These are phyloP conservation scores for Ephydatia muelleri DNA, from an alignment of 37 sponge, comb jelly and placozoan species.

Conservation along the genomic window DNA sequence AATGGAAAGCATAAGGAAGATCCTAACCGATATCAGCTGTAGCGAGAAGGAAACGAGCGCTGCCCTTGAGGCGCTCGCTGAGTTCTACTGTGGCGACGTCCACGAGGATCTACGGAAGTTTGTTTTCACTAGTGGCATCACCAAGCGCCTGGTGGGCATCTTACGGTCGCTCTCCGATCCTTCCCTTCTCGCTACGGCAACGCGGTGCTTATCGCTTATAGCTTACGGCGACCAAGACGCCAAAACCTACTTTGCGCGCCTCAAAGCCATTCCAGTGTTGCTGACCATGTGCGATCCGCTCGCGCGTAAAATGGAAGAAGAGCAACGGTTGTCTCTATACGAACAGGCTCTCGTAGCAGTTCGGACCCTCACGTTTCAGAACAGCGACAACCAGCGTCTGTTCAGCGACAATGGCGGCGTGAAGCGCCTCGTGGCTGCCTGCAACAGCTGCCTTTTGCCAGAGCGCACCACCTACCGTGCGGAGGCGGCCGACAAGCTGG, in stretches of 20 bases:
- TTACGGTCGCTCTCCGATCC: slow-evolving; percentile 11
- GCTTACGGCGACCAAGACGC: slow-evolving; percentile 31
- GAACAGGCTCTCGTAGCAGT: slow-evolving; percentile 30
- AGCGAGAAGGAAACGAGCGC: background rate
- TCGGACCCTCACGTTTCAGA: slow-evolving; percentile 48
- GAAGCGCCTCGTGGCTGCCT: slow-evolving; percentile 20
- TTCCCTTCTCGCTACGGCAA: slow-evolving; percentile 10
- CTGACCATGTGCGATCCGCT: slow-evolving; percentile 19
- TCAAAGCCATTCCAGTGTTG: slow-evolving; percentile 13
- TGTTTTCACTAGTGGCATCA: slow-evolving; percentile 7
- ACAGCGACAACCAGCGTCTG: slow-evolving; percentile 16
- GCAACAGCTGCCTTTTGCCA: background rate
- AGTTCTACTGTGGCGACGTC: background rate
- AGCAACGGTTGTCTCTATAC: slow-evolving; percentile 36
- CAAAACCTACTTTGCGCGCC: slow-evolving; percentile 5
- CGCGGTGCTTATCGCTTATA: slow-evolving; percentile 16
- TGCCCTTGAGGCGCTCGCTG: background rate
- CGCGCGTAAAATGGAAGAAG: background rate
- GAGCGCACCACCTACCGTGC: background rate
- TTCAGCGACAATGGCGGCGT: slow-evolving; percentile 39
- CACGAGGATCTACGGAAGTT: background rate
- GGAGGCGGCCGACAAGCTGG: slow-evolving; percentile 10
- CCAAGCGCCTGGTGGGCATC: slow-evolving; percentile 43
- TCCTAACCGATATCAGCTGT: background rate
- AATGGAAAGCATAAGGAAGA: background rate